Evolutionary conservation across 2,797 vertebrate species (phyloP), one percentile per base, ranked within the genome.

Genomic region (Graptemys geographica): DNA sequence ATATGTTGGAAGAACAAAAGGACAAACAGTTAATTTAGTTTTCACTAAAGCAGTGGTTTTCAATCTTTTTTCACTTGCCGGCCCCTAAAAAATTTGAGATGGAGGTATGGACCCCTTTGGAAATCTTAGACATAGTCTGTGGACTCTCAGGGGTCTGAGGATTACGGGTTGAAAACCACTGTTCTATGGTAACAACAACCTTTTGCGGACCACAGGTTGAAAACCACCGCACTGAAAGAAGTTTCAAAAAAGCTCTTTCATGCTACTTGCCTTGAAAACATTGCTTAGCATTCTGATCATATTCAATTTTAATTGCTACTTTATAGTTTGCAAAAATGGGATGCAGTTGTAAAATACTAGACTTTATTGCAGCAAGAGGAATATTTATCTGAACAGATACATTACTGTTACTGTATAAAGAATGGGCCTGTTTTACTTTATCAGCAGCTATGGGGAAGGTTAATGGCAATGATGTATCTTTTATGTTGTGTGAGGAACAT

Each of bases 381-480:
- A 94, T 98, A 98, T 98, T 98, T 97, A 95, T 98, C 96, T 98
- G 95, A 98, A 96, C 96, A 98, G 92, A 97, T 96, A 94, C 90
- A 78, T 97, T 96, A 96, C 90, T 97, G 96, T 97, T 98, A 97
- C 92, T 97, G 89, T 98, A 98, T 98, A 98, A 98, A 98, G 96
- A 98, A 98, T 97, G 87, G 91, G 74, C 79, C 93, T 92, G 91
- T 98, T 98, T 98, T 97, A 98, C 95, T 98, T 98, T 98, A 98
- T 98, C 97, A 97, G 96, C 97, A 98, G 89, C 92, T 96, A 94
- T 97, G 94, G 94, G 94, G 91, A 97, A 98, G 97, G 97, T 98
- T 98, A 98, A 98, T 98, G 91, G 90, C 90, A 92, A 51, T 97
- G 97, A 98, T 98, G 87, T 95, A 97, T 98, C 96, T 98, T 98